Evolutionary conservation across 2,113 vertebrate species (phyloP).

Genomic region (Sylvilagus bachmani): DNA sequence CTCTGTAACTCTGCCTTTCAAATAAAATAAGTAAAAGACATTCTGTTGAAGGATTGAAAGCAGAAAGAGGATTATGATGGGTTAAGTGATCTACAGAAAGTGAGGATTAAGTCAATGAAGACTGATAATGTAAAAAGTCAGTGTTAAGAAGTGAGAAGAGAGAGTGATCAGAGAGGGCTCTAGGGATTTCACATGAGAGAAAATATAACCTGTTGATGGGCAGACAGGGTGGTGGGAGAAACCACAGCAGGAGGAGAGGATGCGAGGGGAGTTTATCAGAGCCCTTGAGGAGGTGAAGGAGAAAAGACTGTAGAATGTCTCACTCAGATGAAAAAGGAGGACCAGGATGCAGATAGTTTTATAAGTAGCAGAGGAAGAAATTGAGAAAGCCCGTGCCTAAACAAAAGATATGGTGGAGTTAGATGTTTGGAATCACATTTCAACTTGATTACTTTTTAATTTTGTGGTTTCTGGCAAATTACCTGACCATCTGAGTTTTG

Average conservation of each 20-base stretch:
- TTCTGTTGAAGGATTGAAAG: neutral
- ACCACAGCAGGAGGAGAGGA: neutral
- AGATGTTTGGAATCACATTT: neutral
- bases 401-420: neutral
- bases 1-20: no score
- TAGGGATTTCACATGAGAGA: neutral
- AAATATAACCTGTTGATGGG: neutral
- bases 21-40: neutral
- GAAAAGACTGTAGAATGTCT: neutral
- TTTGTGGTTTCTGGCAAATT: neutral
- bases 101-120: constrained; percentile 20
- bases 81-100: neutral
- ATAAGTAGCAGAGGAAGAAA: constrained; percentile 23
- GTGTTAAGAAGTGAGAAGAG: neutral
- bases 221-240: neutral
- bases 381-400: constrained; percentile 15
- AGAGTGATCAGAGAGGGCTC: neutral
- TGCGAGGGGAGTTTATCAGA: neutral
- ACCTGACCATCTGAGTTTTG: constrained; percentile 17
- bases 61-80: constrained; percentile 6
- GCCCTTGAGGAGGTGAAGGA: neutral
- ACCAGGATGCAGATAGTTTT: neutral
- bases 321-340: neutral
- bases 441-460: neutral
- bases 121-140: neutral